Conservation (phyloP, 2,888 invertebrate genomes). For the Pheosia tremula region DNA sequence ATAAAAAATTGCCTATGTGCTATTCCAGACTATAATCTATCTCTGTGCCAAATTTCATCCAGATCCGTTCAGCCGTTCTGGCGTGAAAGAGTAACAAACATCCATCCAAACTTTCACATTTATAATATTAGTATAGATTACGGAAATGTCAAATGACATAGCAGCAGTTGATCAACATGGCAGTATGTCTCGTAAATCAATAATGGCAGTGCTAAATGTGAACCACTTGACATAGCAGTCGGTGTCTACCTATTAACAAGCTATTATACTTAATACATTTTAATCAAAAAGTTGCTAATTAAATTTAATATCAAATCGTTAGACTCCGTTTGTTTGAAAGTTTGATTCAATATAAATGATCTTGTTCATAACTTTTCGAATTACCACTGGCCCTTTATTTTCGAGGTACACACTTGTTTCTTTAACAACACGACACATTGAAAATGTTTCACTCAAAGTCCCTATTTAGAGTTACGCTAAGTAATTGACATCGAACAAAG, state of each 20-base stretch:
- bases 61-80: too few relatives aligned
- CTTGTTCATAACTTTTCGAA: constrained; percentile 42
- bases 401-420: constrained; percentile 19
- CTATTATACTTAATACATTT: constrained; percentile 7
- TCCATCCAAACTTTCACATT: too few relatives aligned
- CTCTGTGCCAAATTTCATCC: too few relatives aligned
- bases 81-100: too few relatives aligned
- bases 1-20: too few relatives aligned
- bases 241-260: not conserved
- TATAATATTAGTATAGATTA: too few relatives aligned
- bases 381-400: constrained; percentile 37
- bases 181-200: too few relatives aligned
- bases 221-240: too few relatives aligned
- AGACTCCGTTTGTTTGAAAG: constrained; percentile 34
- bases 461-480: not conserved
- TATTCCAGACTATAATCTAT: too few relatives aligned
- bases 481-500: not conserved
- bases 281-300: constrained; percentile 41
- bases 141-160: too few relatives aligned
- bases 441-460: not conserved
- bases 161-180: too few relatives aligned
- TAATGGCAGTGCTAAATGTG: too few relatives aligned
- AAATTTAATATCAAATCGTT: constrained; percentile 35
- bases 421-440: constrained; percentile 17
- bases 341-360: constrained; percentile 45